These are phyloP conservation scores for Norana najaformis DNA, from an alignment of 2,888 invertebrate genomes.

Conservation along the genomic window DNA sequence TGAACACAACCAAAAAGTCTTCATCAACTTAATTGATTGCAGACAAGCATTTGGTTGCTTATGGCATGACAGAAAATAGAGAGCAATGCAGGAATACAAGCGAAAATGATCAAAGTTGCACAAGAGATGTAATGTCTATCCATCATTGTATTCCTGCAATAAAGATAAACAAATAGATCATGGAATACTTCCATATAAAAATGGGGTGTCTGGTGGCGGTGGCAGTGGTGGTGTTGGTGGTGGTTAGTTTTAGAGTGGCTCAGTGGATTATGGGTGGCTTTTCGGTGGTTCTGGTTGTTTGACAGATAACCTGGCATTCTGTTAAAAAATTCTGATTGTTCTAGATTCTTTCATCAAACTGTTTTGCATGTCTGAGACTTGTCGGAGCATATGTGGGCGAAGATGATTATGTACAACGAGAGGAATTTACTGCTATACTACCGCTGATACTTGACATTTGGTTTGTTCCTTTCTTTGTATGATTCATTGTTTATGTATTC, in stretches of 20 bases:
- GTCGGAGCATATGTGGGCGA: not conserved
- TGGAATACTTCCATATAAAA: not conserved
- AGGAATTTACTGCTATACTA: not conserved
- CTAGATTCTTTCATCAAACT: not conserved
- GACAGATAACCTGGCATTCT: not conserved
- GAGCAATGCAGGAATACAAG: too few relatives aligned
- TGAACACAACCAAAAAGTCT: too few relatives aligned
- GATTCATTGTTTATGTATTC: not conserved
- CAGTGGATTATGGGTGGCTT: not conserved
- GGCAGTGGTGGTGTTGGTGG: not conserved
- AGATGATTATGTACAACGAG: not conserved
- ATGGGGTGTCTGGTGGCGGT: not conserved
- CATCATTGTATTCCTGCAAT: too few relatives aligned
- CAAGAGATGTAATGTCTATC: too few relatives aligned
- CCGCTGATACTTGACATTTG: not conserved
- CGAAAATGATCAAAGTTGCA: too few relatives aligned
- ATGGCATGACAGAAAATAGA: too few relatives aligned
- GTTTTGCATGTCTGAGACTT: not conserved
- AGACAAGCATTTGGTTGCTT: too few relatives aligned
- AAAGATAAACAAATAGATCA: too few relatives aligned
- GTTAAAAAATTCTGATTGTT: not conserved
- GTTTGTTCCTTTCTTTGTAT: not conserved
- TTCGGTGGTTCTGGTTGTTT: too few relatives aligned
- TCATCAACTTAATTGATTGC: too few relatives aligned
- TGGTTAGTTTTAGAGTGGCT: not conserved